phyloP scores from a whole-genome alignment of 92 coral and sea anemone genomes.

The Porites evermanni region DNA sequence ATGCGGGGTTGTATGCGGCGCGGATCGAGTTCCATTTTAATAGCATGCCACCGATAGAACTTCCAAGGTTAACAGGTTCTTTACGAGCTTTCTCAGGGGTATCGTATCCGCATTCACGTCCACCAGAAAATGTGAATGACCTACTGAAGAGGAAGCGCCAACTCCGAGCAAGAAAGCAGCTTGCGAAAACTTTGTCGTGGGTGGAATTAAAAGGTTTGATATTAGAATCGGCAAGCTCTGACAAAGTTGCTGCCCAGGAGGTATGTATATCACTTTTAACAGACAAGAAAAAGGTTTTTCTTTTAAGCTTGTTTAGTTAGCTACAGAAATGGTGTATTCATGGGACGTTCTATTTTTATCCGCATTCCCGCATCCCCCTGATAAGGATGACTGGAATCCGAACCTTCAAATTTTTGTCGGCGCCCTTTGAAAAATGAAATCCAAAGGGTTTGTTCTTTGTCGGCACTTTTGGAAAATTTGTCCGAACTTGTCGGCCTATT shows the following conservation, averaged over 20 bases:
- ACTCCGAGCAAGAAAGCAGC: conserved; percentile 73
- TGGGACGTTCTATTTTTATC: not conserved
- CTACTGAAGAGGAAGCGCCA: conserved; percentile 77
- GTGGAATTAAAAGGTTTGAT: conserved; percentile 77
- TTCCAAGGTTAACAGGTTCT: conserved; percentile 96
- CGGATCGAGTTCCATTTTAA: no score
- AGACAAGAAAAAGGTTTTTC: not conserved
- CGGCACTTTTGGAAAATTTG: not conserved
- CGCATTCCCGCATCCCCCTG: not conserved
- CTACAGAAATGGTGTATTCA: not conserved
- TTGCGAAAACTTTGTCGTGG: conserved; percentile 81
- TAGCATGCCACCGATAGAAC: conserved; percentile 72
- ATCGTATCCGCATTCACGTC: conserved; percentile 61
- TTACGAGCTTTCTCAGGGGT: conserved; percentile 97
- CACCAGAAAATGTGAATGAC: conserved; percentile 46
- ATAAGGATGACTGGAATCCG: not conserved
- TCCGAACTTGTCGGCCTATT: not conserved
- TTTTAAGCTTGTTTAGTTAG: no score
- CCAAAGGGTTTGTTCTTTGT: no score
- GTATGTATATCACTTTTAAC: conserved; percentile 21
- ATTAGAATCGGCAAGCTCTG: conserved; percentile 65
- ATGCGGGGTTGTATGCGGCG: no score
- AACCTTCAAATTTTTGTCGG: not conserved
- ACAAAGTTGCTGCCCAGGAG: conserved; percentile 78
- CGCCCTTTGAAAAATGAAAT: no score